Conservation (phyloP, 37 sponge, comb jelly and placozoan genomes). For the Oscarella lobularis region DNA sequence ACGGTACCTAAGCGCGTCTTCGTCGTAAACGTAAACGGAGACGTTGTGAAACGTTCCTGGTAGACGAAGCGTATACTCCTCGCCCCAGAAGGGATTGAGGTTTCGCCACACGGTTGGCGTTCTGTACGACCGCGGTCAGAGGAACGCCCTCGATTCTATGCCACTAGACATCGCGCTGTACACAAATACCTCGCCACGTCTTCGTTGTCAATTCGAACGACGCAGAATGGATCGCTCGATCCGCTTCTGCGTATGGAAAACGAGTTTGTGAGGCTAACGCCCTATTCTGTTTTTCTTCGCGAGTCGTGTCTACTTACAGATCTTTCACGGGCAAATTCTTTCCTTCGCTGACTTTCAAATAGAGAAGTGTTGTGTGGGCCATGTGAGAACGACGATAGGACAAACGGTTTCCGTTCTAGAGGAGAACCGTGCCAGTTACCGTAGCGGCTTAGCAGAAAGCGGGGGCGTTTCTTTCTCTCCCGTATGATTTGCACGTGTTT, state of each 20-base stretch:
- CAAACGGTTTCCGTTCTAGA: too few species aligned
- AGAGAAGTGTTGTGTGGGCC: too few species aligned
- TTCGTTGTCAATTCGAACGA: conserved; percentile 57
- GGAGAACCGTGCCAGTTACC: too few species aligned
- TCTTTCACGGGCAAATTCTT: conserved; percentile 51
- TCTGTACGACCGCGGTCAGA: too few species aligned
- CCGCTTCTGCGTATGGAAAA: conserved; percentile 21
- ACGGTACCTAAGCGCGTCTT: conserved; percentile 50
- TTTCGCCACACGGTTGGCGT: conserved; percentile 69
- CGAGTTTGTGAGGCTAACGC: too few species aligned
- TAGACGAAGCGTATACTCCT: conserved; percentile 74
- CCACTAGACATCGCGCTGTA: neutral
- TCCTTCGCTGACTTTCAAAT: conserved; percentile 55
- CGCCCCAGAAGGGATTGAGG: conserved; percentile 80
- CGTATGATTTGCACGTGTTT: too few species aligned
- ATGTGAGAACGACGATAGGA: too few species aligned
- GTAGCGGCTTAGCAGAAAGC: too few species aligned
- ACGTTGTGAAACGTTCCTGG: conserved; percentile 58
- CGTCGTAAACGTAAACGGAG: conserved; percentile 60
- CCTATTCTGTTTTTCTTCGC: too few species aligned
- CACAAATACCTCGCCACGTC: conserved; percentile 48
- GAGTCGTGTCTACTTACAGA: conserved; percentile 15
- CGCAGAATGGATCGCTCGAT: conserved; percentile 47
- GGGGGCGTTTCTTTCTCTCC: too few species aligned
- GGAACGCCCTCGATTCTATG: neutral